Conservation (phyloP, 2,888 invertebrate species). For the Allolobophora icterica region DNA sequence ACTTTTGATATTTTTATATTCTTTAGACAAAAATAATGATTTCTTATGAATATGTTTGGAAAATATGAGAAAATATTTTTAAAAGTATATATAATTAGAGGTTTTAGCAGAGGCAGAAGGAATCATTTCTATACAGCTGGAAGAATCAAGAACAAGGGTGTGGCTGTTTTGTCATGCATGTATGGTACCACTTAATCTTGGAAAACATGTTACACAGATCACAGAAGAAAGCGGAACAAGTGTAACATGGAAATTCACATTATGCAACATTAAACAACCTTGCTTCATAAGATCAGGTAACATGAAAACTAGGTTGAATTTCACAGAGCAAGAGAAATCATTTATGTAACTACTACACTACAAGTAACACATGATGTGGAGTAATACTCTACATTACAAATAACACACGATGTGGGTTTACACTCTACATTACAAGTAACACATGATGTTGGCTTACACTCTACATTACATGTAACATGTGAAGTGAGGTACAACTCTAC, state of each 20-base stretch:
- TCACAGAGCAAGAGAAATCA: background rate
- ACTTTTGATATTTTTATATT: slow-evolving; percentile 1
- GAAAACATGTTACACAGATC: background rate
- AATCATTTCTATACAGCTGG: background rate
- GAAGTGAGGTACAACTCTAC: no score
- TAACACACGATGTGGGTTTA: no score
- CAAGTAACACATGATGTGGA: background rate
- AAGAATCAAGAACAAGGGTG: background rate
- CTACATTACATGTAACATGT: no score
- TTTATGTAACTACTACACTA: background rate
- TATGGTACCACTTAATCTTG: background rate
- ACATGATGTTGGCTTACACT: no score
- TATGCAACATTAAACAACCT: background rate
- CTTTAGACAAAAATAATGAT: background rate
- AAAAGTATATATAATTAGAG: background rate
- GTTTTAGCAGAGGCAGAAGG: background rate
- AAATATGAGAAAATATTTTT: background rate
- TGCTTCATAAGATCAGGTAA: background rate
- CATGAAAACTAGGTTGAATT: background rate
- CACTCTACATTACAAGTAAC: no score
- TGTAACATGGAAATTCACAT: background rate
- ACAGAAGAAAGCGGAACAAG: background rate
- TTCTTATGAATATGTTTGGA: background rate
- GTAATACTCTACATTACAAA: no score
- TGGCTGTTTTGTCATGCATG: background rate